phyloP scores from a whole-genome alignment of 35 echinoderm and acorn worm species.

The Strongylocentrotus purpuratus region DNA sequence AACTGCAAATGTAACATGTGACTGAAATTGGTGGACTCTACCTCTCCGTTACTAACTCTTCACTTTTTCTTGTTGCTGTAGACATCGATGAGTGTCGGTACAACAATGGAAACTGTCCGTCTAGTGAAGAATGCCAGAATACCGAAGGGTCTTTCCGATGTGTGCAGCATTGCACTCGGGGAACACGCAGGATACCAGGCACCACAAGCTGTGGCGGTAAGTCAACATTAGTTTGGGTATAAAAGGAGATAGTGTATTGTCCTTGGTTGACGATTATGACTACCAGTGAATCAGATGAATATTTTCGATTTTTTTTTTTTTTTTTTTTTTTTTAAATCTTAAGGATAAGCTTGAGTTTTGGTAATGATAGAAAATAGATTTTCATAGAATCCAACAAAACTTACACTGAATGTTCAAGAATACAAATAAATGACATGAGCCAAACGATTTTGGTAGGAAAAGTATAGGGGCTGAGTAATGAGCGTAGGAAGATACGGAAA shows the following conservation, averaged over 20 bases:
- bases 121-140: neutral
- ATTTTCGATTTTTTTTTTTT: neutral
- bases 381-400: no score
- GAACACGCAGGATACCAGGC: neutral
- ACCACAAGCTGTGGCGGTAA: slow-evolving; percentile 13
- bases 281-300: neutral
- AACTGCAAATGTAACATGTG: neutral
- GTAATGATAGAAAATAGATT: no score
- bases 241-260: no score
- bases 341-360: neutral
- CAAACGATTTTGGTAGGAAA: no score
- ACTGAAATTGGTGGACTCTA: neutral
- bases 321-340: no score
- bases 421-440: no score
- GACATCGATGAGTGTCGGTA: slow-evolving; percentile 34
- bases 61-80: neutral
- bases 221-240: neutral
- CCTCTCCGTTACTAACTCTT: neutral
- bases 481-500: no score
- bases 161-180: neutral
- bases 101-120: neutral
- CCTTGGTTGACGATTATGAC: no score
- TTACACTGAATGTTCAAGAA: no score
- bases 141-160: neutral
- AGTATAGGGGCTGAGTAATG: no score